phyloP scores from a whole-genome alignment of 2,113 vertebrate genomes.

The Boleophthalmus pectinirostris region DNA sequence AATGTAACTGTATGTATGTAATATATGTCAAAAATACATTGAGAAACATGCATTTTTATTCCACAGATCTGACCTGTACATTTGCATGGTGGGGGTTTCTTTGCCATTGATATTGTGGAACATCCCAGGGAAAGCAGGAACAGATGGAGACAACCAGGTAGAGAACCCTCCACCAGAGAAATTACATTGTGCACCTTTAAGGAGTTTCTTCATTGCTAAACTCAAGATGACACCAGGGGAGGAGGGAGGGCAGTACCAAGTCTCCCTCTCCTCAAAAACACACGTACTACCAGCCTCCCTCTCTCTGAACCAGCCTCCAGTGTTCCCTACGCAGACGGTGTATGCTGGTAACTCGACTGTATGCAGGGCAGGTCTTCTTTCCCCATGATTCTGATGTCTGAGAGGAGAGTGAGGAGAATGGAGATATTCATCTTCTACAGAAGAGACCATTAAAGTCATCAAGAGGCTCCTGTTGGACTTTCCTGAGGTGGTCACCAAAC shows the following conservation, averaged over 20 bases:
- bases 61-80: no score
- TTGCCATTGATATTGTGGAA: no score
- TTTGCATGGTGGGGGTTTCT: no score
- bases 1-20: no score
- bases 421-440: conserved; percentile 44
- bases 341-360: conserved; percentile 42
- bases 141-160: no score
- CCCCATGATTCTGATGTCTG: conserved; percentile 49
- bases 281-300: conserved; percentile 59
- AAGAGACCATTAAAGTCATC: conserved; percentile 42
- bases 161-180: no score
- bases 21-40: no score
- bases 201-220: conserved; percentile 31
- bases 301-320: conserved; percentile 65
- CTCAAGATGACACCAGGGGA: conserved; percentile 52
- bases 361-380: conserved; percentile 37
- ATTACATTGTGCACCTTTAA: background rate
- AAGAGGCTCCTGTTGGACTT: conserved; percentile 26
- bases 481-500: conserved; percentile 23
- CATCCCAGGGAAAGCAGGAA: no score
- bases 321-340: conserved; percentile 33
- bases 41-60: no score
- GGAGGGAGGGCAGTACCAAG: conserved; percentile 62
- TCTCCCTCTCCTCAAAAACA: conserved; percentile 29
- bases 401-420: conserved; percentile 51